phyloP scores from a whole-genome alignment of 2,113 vertebrate species.

The Eretmochelys imbricata region DNA sequence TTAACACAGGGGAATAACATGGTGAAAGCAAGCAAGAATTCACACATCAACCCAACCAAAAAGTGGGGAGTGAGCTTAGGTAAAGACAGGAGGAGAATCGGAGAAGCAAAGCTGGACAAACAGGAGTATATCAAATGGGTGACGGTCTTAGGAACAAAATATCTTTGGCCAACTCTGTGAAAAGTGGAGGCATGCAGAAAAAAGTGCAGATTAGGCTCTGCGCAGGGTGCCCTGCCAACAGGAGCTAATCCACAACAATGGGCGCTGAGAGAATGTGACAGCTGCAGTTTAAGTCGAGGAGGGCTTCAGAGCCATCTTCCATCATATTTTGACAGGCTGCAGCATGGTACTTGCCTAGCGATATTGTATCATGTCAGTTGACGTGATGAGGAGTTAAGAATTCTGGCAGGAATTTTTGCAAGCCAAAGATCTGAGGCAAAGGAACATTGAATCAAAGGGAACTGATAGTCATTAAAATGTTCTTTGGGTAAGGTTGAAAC shows the following conservation, averaged over 20 bases:
- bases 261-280: conserved; percentile 60
- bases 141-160: neutral
- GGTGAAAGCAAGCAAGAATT: neutral
- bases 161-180: neutral
- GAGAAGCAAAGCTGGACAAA: neutral
- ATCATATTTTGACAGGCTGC: conserved; percentile 66
- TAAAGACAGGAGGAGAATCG: neutral
- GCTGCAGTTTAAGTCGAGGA: conserved; percentile 51
- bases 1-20: neutral
- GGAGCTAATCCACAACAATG: conserved; percentile 42
- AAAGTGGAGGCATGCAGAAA: neutral
- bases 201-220: conserved; percentile 29
- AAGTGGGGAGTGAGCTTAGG: neutral
- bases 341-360: conserved; percentile 7
- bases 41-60: neutral
- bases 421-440: neutral
- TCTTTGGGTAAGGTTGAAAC: neutral
- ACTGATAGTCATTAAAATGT: neutral
- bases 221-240: conserved; percentile 47
- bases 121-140: neutral
- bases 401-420: conserved; percentile 45
- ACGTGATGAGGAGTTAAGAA: conserved; percentile 41
- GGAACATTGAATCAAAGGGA: neutral
- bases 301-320: conserved; percentile 63
- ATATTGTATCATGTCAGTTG: conserved; percentile 30